Evolutionary conservation across 2,113 vertebrate species (phyloP).

Genomic region (Saccopteryx leptura): DNA sequence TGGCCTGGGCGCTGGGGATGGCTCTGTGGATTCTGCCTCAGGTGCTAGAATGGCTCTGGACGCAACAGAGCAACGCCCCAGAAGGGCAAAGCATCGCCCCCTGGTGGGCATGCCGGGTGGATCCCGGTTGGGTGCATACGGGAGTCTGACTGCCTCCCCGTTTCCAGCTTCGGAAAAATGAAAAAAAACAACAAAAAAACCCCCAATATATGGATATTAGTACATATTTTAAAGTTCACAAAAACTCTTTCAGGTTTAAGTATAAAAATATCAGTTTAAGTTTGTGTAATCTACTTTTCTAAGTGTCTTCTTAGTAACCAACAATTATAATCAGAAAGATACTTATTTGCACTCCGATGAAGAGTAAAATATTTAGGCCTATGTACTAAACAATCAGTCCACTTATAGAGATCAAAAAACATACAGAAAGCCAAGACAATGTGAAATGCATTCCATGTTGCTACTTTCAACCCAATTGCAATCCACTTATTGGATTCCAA

Average conservation of each 20-base stretch:
- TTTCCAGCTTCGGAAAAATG: no score
- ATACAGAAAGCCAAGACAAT: background rate
- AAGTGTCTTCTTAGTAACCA: slow-evolving; percentile 15
- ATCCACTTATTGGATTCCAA: background rate
- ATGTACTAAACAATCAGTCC: background rate
- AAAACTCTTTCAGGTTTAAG: slow-evolving; percentile 55
- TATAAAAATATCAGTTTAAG: slow-evolving; percentile 34
- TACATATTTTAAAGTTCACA: slow-evolving; percentile 13
- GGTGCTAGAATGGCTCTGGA: no score
- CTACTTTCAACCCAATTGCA: background rate
- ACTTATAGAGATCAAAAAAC: background rate
- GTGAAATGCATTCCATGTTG: background rate
- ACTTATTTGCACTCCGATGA: background rate
- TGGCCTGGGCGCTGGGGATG: no score
- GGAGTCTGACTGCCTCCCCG: no score
- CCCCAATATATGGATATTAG: background rate
- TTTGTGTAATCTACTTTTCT: slow-evolving; percentile 51
- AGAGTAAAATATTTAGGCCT: background rate
- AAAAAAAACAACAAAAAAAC: no score
- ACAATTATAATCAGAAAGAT: background rate
- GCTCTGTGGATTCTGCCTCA: no score
- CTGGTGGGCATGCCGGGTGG: no score
- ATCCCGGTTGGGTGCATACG: no score
- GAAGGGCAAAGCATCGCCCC: no score
- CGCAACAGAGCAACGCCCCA: no score